Evolutionary conservation across 2,113 vertebrate genomes (phyloP).

Genomic region (Danio rerio): DNA sequence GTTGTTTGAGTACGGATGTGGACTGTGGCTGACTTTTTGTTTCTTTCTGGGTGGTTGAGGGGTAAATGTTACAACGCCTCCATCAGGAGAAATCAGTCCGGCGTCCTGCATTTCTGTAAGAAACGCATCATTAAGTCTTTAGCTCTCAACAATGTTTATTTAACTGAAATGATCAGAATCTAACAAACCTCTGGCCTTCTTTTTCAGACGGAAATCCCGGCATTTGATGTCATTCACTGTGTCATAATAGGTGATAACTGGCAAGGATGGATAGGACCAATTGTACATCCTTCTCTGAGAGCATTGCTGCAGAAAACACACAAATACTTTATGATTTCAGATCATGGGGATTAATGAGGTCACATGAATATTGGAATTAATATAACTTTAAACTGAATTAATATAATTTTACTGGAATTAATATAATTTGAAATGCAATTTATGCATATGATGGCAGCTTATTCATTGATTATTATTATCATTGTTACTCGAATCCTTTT

Average conservation of each 20-base stretch:
- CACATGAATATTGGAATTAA: too few relatives aligned
- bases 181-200: conserved; percentile 65
- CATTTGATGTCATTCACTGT: conserved; percentile 55
- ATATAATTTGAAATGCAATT: too few relatives aligned
- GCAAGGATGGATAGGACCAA: conserved; percentile 63
- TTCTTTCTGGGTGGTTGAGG: conserved; percentile 68
- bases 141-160: neutral
- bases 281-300: conserved; percentile 71
- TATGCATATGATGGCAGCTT: too few relatives aligned
- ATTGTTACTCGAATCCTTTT: too few relatives aligned
- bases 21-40: conserved; percentile 58
- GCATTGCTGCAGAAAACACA: conserved; percentile 65
- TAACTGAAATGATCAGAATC: neutral
- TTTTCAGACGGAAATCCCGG: conserved; percentile 49
- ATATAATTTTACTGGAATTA: too few relatives aligned
- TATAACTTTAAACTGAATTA: too few relatives aligned
- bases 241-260: conserved; percentile 73
- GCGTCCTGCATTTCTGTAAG: conserved; percentile 66
- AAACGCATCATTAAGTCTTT: conserved; percentile 22
- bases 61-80: neutral
- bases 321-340: too few relatives aligned
- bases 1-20: conserved; percentile 9
- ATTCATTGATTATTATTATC: too few relatives aligned
- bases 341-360: too few relatives aligned
- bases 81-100: conserved; percentile 27